These are phyloP conservation scores for Uromys caudimaculatus DNA, from an alignment of 2,797 vertebrate species.

Conservation along the genomic window DNA sequence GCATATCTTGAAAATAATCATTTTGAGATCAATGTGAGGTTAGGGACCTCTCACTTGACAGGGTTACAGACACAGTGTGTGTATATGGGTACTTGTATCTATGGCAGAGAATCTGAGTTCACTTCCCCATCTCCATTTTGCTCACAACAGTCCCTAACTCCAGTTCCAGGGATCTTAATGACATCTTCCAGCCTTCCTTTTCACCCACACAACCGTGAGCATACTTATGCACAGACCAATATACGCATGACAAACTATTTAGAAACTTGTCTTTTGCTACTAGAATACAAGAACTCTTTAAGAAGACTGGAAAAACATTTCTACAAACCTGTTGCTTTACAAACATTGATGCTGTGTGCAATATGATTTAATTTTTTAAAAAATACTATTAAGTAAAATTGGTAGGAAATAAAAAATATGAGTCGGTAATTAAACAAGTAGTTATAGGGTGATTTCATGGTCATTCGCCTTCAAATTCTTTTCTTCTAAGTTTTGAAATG, in stretches of 20 bases:
- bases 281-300: neutral
- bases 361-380: neutral
- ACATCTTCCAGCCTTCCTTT: neutral
- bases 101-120: no score
- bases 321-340: neutral
- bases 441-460: neutral
- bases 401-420: neutral
- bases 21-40: neutral
- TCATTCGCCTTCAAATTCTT: neutral
- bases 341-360: neutral
- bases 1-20: neutral
- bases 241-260: neutral
- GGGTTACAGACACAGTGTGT: no score
- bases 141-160: neutral
- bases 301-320: neutral
- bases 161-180: neutral
- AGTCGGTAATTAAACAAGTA: neutral
- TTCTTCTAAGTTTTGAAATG: neutral
- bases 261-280: neutral
- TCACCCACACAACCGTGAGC: neutral
- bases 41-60: neutral
- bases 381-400: neutral
- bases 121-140: no score
- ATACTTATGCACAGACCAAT: neutral
- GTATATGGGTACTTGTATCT: neutral